phyloP scores from a whole-genome alignment of 2,888 invertebrate genomes.

The Aphidoletes aphidimyza region DNA sequence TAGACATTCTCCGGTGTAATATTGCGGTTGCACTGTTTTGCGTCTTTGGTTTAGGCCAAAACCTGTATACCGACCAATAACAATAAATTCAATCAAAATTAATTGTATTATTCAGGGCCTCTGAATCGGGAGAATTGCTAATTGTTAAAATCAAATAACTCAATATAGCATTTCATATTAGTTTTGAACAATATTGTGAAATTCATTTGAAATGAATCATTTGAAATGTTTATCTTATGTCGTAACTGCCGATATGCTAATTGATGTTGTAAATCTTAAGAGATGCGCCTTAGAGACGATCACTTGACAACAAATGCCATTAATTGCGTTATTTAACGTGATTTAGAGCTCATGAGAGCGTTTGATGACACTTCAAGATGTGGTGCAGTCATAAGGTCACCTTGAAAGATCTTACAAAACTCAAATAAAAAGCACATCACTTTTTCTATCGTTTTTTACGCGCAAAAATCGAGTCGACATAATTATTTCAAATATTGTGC shows the following conservation, averaged over 20 bases:
- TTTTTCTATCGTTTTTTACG: background rate
- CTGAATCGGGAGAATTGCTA: too few relatives aligned
- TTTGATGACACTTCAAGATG: background rate
- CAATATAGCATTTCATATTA: background rate
- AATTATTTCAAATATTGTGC: too few relatives aligned
- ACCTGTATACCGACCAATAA: background rate
- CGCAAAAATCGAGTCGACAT: too few relatives aligned
- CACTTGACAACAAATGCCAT: background rate
- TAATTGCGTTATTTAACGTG: background rate
- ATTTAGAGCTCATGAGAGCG: background rate
- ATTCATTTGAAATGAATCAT: background rate
- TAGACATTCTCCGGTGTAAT: conserved; percentile 68
- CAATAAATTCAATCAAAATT: background rate
- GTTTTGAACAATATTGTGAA: background rate
- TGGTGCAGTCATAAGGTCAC: background rate
- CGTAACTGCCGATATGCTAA: background rate
- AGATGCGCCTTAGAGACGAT: background rate
- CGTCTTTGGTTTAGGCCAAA: background rate
- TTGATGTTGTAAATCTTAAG: background rate
- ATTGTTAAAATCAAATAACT: too few relatives aligned
- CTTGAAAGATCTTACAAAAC: background rate
- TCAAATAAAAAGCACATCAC: background rate
- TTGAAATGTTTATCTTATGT: background rate
- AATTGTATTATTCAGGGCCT: too few relatives aligned
- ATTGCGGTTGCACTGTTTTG: conserved; percentile 57